Percentiles rank a stretch among this genome's conserved stretches.
Evolutionary conservation across 2,797 vertebrate genomes (phyloP).

Genomic region (Scyliorhinus canicula): DNA sequence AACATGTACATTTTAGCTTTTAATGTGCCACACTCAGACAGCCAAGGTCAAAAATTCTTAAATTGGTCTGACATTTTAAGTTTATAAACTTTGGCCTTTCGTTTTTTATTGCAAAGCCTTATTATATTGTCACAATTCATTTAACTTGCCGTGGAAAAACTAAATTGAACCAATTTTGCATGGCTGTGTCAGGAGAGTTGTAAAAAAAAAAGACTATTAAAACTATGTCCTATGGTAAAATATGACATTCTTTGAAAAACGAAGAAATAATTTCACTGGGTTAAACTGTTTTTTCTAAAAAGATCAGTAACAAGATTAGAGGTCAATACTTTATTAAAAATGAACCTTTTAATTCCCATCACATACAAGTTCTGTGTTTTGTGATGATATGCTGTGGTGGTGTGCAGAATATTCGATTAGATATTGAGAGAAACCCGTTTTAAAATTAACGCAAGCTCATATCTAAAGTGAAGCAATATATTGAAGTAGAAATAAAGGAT

Average conservation of each 20-base stretch:
- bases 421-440: neutral
- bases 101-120: conserved; percentile 13
- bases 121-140: conserved; percentile 34
- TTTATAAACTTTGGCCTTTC: conserved; percentile 33
- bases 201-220: conserved; percentile 24
- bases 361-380: neutral
- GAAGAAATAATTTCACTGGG: conserved; percentile 7
- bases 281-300: neutral
- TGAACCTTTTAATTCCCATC: conserved; percentile 1
- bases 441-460: neutral
- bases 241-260: conserved; percentile 29
- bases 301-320: neutral
- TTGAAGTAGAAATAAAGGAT: neutral
- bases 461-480: neutral
- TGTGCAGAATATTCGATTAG: conserved; percentile 9
- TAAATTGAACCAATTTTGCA: conserved; percentile 30
- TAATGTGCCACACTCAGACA: neutral
- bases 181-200: conserved; percentile 25
- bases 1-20: conserved; percentile 28
- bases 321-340: conserved; percentile 33
- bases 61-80: conserved; percentile 13
- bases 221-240: conserved; percentile 25
- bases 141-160: neutral
- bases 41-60: conserved; percentile 25
- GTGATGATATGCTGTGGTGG: neutral